phyloP scores from a whole-genome alignment of 2,113 vertebrate genomes.

The Paralichthys olivaceus region DNA sequence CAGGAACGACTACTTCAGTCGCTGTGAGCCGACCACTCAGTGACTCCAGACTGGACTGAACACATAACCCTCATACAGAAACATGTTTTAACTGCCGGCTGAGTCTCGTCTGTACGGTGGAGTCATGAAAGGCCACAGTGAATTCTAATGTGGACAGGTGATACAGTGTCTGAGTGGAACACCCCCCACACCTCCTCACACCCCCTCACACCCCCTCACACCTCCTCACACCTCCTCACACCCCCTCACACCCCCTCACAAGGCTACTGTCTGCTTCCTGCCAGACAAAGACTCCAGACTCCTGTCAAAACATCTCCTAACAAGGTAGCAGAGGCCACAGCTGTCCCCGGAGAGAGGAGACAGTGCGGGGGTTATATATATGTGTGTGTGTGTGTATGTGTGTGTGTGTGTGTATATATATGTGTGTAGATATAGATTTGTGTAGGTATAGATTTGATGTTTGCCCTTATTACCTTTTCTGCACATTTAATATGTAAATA shows the following conservation, averaged over 20 bases:
- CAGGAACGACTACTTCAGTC: too few species aligned
- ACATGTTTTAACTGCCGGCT: background rate
- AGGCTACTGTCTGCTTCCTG: constrained; percentile 44
- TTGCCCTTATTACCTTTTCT: too few species aligned
- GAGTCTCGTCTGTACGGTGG: background rate
- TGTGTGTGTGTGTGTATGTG: constrained; percentile 4
- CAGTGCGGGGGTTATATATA: background rate
- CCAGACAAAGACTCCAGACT: constrained; percentile 45
- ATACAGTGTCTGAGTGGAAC: constrained; percentile 6
- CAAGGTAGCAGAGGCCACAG: constrained; percentile 34
- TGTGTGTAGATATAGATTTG: too few species aligned
- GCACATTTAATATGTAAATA: too few species aligned
- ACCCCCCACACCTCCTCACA: background rate
- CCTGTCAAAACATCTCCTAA: constrained; percentile 66
- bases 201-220: background rate
- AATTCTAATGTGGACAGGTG: constrained; percentile 37
- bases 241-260: background rate
- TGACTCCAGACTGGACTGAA: background rate
- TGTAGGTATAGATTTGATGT: too few species aligned
- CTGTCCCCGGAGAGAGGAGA: constrained; percentile 26
- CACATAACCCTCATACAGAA: background rate
- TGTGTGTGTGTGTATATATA: constrained; percentile 9
- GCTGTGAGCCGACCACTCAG: too few species aligned
- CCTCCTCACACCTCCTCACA: too few species aligned
- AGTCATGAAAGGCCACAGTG: background rate